Base-by-base conservation (phyloP, 1,140 invertebrate species). In the Drosophila parabipectinata region DNA sequence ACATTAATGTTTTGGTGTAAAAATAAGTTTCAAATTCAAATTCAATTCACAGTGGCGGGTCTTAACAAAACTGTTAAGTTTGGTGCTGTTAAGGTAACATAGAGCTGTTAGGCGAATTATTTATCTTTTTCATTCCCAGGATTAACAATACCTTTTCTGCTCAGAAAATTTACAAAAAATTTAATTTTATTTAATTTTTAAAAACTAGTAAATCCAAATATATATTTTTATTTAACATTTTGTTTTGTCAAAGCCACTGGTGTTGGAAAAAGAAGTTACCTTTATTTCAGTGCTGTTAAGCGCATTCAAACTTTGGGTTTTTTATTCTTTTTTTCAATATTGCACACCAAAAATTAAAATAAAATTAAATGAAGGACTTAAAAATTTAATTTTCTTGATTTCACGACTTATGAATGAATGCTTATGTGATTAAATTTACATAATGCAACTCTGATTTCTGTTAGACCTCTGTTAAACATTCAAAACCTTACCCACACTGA, bases 21-120 rank as follows among this genome's bases (percentile, higher is more conserved):
- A 56, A 76, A 52, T 21, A 45, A 15, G 32, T 28, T 37, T 37
- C 0, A 12, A 37, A 37, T 37, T 37, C 34, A 37, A 37, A 37
- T 37, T n/a, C 4, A 37, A n/a, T 37, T 4, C 4, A 12, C 4
- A 12, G 4, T 37, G 34, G 34, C 34, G 34, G 10, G 4, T 37
- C 4, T 37, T 37, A 37, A 28, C 1, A 34, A 15, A 10, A 14
- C 30, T 53, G 41, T 44, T 44, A 44, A 44, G 7, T 0, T 1
- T 37, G 3, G 18, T 15, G 26, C 21, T 51, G 32, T 50, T 39
- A 12, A 15, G 1, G 2, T 26, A 44, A 34, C 41, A 48, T 6
- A 0, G 54, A 0, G 44, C 55, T 63, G 52, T 63, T 15, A 9
- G 1, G 24, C 9, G 34, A 6, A 4, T 2, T 1, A 7, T 32